Evolutionary conservation across 2,113 vertebrate genomes (phyloP).

Genomic region (Motacilla alba): DNA sequence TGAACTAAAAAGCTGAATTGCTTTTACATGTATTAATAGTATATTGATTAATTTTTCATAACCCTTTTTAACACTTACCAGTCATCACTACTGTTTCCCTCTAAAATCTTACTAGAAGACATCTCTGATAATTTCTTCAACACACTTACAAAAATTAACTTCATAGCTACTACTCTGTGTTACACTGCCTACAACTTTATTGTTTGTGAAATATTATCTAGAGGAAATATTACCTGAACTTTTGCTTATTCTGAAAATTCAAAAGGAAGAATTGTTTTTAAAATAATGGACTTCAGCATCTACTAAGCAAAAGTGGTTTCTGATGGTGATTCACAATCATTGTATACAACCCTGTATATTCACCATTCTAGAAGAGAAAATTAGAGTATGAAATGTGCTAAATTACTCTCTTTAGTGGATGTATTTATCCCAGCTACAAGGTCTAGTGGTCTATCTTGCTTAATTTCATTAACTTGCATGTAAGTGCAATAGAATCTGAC

Average conservation of each 20-base stretch:
- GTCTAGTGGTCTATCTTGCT: not conserved
- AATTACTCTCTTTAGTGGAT: not conserved
- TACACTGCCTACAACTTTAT: not conserved
- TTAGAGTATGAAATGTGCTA: not conserved
- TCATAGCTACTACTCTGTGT: not conserved
- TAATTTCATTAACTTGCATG: not conserved
- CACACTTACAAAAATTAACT: not conserved
- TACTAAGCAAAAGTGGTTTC: not conserved
- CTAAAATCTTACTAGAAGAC: not conserved
- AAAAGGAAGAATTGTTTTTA: not conserved
- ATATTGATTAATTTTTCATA: not conserved
- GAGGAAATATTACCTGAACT: not conserved
- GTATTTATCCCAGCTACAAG: not conserved
- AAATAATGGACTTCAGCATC: not conserved
- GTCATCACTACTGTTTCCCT: not conserved
- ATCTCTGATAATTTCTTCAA: not conserved
- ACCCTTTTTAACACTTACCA: not conserved
- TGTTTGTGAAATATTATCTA: not conserved
- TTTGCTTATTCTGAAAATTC: not conserved
- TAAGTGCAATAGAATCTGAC: not conserved
- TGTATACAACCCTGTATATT: not conserved
- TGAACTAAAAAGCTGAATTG: constrained; percentile 32
- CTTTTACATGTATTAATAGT: constrained; percentile 41
- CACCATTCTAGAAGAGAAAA: not conserved
- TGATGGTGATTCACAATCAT: not conserved